These are phyloP conservation scores for Drosophila dunni DNA, from an alignment of 1,140 invertebrate species.

Conservation along the genomic window DNA sequence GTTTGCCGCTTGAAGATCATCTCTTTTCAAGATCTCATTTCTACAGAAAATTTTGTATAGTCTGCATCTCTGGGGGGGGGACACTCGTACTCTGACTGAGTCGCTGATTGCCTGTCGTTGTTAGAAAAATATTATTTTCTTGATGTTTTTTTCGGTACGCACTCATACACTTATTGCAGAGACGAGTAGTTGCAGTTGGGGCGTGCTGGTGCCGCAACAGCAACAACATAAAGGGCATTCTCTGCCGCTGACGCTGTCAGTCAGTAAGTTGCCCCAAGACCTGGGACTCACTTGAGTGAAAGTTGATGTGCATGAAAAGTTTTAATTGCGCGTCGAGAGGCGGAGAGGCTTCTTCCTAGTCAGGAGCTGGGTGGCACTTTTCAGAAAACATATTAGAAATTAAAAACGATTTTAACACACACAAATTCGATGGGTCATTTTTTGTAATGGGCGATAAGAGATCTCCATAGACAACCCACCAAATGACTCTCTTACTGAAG, in stretches of 20 bases:
- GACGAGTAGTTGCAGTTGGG: constrained; percentile 52
- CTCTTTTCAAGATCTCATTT: constrained; percentile 71
- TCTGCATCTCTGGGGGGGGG: constrained; percentile 25
- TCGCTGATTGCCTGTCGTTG: constrained; percentile 78
- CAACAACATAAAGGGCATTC: constrained; percentile 42
- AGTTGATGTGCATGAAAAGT: constrained; percentile 82
- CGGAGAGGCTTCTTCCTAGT: constrained; percentile 36
- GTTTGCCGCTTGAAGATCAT: constrained; percentile 59
- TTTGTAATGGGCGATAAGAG: constrained; percentile 64
- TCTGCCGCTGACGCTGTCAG: constrained; percentile 70
- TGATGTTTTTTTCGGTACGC: constrained; percentile 47
- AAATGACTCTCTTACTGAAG: constrained; percentile 47
- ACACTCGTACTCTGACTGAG: constrained; percentile 8
- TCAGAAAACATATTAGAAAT: constrained; percentile 20
- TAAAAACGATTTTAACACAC: constrained; percentile 22
- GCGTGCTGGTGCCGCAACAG: constrained; percentile 36
- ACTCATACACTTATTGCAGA: constrained; percentile 35
- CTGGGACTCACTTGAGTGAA: constrained; percentile 68
- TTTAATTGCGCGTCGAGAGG: constrained; percentile 81
- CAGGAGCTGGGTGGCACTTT: constrained; percentile 62
- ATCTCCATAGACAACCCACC: constrained; percentile 44
- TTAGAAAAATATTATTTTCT: constrained; percentile 82
- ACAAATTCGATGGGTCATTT: constrained; percentile 68
- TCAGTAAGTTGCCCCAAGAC: constrained; percentile 51
- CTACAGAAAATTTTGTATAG: constrained; percentile 62